Conservation (phyloP, 1,140 invertebrate species). For the Andricus grossulariae region DNA sequence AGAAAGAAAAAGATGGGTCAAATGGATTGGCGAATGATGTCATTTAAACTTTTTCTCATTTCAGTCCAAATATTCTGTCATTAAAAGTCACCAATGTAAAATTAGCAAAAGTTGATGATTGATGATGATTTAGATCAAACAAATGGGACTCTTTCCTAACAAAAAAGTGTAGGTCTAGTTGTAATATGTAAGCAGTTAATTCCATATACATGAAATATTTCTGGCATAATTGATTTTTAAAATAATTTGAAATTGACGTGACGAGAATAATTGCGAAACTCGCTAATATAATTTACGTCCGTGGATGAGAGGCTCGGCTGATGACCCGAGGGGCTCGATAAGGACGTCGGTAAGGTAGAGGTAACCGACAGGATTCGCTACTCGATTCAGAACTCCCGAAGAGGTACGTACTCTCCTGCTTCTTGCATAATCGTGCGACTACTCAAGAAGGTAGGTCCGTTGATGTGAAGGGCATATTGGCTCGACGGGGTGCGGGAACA, state of each 20-base stretch:
- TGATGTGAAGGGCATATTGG: conserved; percentile 73
- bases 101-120: too few relatives aligned
- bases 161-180: too few relatives aligned
- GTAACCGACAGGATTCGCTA: neutral
- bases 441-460: conserved; percentile 71
- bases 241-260: neutral
- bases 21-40: too few relatives aligned
- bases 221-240: conserved; percentile 10
- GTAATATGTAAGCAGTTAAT: neutral
- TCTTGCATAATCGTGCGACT: conserved; percentile 60
- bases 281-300: conserved; percentile 9
- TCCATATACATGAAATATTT: neutral
- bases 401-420: conserved; percentile 43
- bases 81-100: too few relatives aligned
- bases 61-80: too few relatives aligned
- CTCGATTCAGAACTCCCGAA: conserved; percentile 45
- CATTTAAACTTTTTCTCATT: too few relatives aligned
- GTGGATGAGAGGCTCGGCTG: neutral
- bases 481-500: conserved; percentile 66
- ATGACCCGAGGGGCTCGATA: conserved; percentile 12
- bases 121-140: too few relatives aligned
- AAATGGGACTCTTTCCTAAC: too few relatives aligned
- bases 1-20: too few relatives aligned
- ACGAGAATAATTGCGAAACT: conserved; percentile 11
- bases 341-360: neutral